Conservation (phyloP, 2,113 vertebrate species). For the Leuciscus idus region DNA sequence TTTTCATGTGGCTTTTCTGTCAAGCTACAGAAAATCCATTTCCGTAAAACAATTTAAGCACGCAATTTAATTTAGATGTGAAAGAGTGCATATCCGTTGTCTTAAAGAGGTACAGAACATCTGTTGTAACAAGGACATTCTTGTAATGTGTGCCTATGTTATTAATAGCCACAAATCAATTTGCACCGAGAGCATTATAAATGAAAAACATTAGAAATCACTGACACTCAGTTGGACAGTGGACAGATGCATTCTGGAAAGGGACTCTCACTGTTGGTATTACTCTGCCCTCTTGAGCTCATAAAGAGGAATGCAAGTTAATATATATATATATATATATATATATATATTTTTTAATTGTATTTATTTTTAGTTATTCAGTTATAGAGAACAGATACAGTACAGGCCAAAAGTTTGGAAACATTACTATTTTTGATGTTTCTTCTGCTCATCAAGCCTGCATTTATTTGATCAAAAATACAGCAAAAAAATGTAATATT, state of each 20-base stretch:
- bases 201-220: neutral
- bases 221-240: neutral
- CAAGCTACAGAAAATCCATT: neutral
- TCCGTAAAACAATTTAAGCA: neutral
- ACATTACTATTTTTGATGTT: no score
- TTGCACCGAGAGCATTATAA: neutral
- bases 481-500: no score
- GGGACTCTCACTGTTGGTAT: neutral
- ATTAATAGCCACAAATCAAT: neutral
- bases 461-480: no score
- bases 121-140: neutral
- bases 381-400: neutral
- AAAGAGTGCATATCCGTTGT: neutral
- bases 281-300: constrained; percentile 42
- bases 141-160: neutral
- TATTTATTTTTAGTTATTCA: no score
- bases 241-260: neutral
- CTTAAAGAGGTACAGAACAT: neutral
- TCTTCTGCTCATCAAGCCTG: no score
- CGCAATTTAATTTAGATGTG: neutral
- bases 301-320: neutral
- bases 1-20: neutral
- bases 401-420: no score
- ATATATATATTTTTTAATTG: no score
- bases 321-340: no score